These are phyloP conservation scores for Rhynchophorus ferrugineus DNA, from an alignment of 1,140 invertebrate species.

Conservation along the genomic window DNA sequence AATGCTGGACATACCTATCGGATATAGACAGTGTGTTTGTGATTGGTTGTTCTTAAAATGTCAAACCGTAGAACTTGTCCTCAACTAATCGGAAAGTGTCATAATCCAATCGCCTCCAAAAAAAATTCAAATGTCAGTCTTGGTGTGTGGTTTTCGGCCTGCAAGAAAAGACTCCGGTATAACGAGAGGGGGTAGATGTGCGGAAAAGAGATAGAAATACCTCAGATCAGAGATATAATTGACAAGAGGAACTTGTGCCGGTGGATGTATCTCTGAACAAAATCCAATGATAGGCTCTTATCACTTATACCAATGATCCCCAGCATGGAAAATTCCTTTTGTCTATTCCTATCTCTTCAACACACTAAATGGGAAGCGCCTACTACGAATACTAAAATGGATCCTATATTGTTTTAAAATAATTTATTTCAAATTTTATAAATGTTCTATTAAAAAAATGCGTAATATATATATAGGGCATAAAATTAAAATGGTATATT, in stretches of 20 bases:
- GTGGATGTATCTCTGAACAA: not conserved
- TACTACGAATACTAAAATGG: not conserved
- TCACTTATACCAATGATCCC: too few species aligned
- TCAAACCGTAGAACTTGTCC: constrained; percentile 41
- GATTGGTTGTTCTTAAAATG: constrained; percentile 29
- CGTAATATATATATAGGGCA: not conserved
- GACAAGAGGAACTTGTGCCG: not conserved
- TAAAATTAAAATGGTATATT: not conserved
- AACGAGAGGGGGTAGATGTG: constrained; percentile 17
- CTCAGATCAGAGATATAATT: too few species aligned
- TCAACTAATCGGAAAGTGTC: constrained; percentile 41
- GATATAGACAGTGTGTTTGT: not conserved
- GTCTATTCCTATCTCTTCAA: not conserved
- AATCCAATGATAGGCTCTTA: not conserved
- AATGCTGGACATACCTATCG: constrained; percentile 5
- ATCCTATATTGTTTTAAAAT: not conserved
- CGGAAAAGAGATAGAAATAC: constrained; percentile 18
- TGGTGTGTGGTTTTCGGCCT: constrained; percentile 39
- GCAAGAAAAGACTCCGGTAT: constrained; percentile 39
- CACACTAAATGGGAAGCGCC: not conserved
- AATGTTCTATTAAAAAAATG: not conserved
- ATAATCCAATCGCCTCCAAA: constrained; percentile 41
- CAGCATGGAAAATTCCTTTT: too few species aligned
- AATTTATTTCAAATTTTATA: not conserved
- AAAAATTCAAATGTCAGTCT: constrained; percentile 43